Conservation (phyloP, 2,888 invertebrate species). For the Callimorpha dominula region DNA sequence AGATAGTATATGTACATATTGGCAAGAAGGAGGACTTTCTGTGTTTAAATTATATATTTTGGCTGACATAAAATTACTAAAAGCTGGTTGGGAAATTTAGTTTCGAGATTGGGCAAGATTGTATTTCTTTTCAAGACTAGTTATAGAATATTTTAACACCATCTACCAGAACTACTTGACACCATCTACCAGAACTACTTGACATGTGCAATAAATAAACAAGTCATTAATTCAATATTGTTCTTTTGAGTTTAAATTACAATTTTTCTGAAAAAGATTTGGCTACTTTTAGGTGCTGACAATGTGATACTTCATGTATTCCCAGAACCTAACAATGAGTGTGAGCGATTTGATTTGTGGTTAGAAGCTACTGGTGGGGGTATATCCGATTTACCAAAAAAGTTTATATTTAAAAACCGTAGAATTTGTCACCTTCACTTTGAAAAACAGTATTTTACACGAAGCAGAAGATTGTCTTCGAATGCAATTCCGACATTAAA, state of each 20-base stretch:
- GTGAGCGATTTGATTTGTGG: background rate
- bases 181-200: too few species aligned
- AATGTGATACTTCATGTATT: background rate
- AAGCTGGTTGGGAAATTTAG: too few species aligned
- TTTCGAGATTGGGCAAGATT: too few species aligned
- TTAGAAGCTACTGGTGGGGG: background rate
- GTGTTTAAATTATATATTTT: too few species aligned
- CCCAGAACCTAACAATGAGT: background rate
- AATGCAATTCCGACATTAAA: conserved; percentile 1
- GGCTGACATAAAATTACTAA: too few species aligned
- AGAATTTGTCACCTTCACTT: background rate
- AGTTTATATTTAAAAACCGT: too few species aligned
- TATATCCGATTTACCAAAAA: too few species aligned
- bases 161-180: too few species aligned
- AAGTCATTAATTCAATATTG: background rate
- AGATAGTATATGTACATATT: too few species aligned
- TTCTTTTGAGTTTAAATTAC: background rate
- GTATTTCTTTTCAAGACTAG: too few species aligned
- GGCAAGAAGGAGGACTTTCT: too few species aligned
- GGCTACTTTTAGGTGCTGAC: background rate
- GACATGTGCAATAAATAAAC: background rate
- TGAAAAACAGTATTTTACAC: background rate
- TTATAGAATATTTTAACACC: too few species aligned
- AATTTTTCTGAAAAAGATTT: background rate
- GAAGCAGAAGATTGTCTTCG: background rate